Evolutionary conservation across 2,888 invertebrate genomes (phyloP), one percentile per base, ranked within the genome.

Genomic region (Strigamia maritima): DNA sequence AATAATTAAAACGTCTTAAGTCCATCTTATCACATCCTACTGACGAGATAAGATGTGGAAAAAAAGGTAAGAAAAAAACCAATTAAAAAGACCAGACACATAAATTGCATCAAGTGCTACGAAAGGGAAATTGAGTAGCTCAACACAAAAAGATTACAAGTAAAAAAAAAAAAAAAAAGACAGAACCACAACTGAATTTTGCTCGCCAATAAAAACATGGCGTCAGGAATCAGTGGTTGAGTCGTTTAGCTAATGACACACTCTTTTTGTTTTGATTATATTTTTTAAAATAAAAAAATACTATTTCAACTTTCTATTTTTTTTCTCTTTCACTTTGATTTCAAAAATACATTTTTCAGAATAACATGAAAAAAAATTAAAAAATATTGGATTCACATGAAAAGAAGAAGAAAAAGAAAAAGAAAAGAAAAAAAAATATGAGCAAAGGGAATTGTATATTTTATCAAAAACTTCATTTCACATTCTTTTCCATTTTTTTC

Each of bases 1-100:
- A 49, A 49, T 49, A 49, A 49, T 49, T 49, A 49, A 49, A 49
- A 49, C 49, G 49, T 49, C 49, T 49, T 49, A 49, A 49, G 49
- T 49, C 19, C 49, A n/a, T 49, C 49, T 49, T 49, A 49, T 49
- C 49, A 16, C 14, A 16, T 14, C 2, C 49, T 49, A 1, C n/a
- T 19, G 49, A 19, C 16, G 49, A 16, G 49, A 49, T 49, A 49
- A 49, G 49, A 49, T 49, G 49, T 49, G 6, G 16, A 10, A 49
- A 14, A 3, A 49, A 19, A 49, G n/a, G n/a, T 3, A 49, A 49
- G 12, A 49, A 44, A 49, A 49, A 49, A 49, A 49, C 49, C 49
- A 49, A 49, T 49, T 49, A 49, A 49, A 49, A 49, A 49, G 49
- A 49, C 49, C 49, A 49, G 49, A 49, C 49, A 38, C 38, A 49